Evolutionary conservation across 1,140 invertebrate genomes (phyloP).

Genomic region (Spodoptera frugiperda): DNA sequence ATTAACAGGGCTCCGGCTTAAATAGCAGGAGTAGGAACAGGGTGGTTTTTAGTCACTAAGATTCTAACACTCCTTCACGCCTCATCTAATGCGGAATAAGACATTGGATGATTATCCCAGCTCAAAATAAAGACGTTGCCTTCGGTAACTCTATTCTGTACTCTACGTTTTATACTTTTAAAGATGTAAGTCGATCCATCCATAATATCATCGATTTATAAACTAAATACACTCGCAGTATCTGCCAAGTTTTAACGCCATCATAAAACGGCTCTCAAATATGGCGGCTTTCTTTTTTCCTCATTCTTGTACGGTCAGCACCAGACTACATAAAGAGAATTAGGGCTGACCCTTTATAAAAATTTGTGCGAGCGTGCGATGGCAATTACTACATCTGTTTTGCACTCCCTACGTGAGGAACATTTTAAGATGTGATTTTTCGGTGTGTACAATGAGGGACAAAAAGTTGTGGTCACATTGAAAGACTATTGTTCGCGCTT

Average conservation of each 20-base stretch:
- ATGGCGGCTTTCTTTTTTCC: background rate
- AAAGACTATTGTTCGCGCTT: no score
- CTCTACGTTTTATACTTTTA: no score
- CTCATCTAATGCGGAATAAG: no score
- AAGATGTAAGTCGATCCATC: no score
- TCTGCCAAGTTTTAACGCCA: background rate
- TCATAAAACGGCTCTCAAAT: conserved; percentile 28
- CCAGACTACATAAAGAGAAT: conserved; percentile 2
- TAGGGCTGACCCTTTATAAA: conserved; percentile 3
- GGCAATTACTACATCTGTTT: conserved; percentile 37
- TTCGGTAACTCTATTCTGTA: no score
- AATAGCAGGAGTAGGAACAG: no score
- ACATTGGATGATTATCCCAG: no score
- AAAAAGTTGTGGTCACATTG: no score
- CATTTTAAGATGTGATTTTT: conserved; percentile 16
- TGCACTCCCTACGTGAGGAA: conserved; percentile 21
- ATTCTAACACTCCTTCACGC: no score
- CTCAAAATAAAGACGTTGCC: no score
- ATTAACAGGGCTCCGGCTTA: no score
- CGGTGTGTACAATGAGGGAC: background rate
- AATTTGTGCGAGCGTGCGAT: background rate
- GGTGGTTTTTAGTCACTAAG: no score
- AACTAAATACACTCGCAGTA: background rate
- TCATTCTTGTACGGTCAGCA: conserved; percentile 13
- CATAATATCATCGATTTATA: background rate